phyloP scores from a whole-genome alignment of 2,888 invertebrate genomes.

The Pterobdella sp. region DNA sequence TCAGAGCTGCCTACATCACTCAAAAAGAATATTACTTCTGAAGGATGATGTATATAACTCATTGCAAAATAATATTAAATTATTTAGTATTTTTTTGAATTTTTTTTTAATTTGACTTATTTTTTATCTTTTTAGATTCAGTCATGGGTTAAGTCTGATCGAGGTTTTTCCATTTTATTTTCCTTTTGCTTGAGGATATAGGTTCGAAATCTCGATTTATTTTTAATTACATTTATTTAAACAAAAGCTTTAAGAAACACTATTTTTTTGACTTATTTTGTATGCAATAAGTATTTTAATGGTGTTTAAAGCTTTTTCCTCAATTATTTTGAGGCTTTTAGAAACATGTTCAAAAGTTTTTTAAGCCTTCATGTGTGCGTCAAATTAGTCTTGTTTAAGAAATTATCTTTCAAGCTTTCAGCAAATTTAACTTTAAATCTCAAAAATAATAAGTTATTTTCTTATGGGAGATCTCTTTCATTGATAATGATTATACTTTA shows the following conservation, averaged over 20 bases:
- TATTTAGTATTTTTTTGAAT: not conserved
- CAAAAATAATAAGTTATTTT: not conserved
- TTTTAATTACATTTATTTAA: too few relatives aligned
- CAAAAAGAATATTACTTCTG: conserved; percentile 35
- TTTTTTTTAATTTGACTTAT: conserved; percentile 4
- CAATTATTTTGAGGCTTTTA: not conserved
- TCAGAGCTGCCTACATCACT: conserved; percentile 35
- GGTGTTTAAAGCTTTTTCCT: too few relatives aligned
- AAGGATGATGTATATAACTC: conserved; percentile 1
- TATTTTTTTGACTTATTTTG: not conserved
- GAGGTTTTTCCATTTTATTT: not conserved
- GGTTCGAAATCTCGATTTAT: too few relatives aligned
- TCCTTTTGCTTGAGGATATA: too few relatives aligned
- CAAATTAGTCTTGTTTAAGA: not conserved
- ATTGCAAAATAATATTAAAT: not conserved
- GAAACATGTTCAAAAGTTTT: not conserved
- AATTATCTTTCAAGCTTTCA: not conserved
- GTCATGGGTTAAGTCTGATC: not conserved
- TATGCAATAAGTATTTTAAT: not conserved
- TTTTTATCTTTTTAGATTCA: not conserved
- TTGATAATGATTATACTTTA: not conserved
- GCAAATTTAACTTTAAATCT: not conserved
- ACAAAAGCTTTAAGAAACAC: not conserved
- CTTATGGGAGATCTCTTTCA: not conserved
- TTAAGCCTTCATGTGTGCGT: not conserved